Evolutionary conservation across 2,113 vertebrate species (phyloP).

Genomic region (Scalopus aquaticus): DNA sequence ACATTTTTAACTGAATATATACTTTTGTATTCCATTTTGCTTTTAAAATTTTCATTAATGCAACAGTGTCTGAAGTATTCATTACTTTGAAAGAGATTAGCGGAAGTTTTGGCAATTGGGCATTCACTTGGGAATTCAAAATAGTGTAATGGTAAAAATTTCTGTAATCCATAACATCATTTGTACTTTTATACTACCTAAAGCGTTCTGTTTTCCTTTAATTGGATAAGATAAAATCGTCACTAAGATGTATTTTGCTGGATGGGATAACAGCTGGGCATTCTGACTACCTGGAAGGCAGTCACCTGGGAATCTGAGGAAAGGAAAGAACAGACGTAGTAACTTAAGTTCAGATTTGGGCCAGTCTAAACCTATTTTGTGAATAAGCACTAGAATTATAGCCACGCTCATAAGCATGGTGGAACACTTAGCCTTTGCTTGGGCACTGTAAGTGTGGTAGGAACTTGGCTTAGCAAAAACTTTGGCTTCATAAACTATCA

Average conservation of each 20-base stretch:
- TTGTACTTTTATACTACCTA: neutral
- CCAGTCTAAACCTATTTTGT: neutral
- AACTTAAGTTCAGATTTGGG: neutral
- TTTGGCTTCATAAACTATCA: neutral
- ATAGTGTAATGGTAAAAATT: neutral
- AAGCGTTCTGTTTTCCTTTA: neutral
- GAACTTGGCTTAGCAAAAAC: neutral
- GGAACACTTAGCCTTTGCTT: neutral
- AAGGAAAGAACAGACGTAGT: neutral
- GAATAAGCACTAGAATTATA: neutral
- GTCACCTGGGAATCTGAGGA: neutral
- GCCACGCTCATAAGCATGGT: neutral
- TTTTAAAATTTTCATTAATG: neutral
- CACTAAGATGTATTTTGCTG: neutral
- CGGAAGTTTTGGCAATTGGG: neutral
- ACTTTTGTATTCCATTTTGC: neutral
- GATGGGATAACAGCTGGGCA: neutral
- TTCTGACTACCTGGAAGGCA: neutral
- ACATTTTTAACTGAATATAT: neutral
- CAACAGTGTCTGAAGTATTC: neutral
- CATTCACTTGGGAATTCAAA: neutral
- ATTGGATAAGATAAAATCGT: accelerated
- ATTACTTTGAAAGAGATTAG: neutral
- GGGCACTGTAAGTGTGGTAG: no score
- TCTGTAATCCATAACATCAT: neutral